Conservation (phyloP, 2,888 invertebrate species). For the Neoaliturus tenellus region DNA sequence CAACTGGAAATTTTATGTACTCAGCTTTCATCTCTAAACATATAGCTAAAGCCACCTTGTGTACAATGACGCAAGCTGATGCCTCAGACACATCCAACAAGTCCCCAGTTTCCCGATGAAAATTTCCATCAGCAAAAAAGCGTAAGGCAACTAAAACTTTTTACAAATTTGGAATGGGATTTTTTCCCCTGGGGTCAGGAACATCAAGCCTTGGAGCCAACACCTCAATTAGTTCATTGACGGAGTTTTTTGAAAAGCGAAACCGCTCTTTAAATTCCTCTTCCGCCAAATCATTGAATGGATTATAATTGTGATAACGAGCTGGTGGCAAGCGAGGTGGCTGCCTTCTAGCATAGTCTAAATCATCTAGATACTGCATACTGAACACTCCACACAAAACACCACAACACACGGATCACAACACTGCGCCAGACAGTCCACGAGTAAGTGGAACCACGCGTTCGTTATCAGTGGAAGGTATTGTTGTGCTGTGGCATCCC, state of each 20-base stretch:
- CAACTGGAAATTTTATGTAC: too few relatives aligned
- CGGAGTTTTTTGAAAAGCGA: background rate
- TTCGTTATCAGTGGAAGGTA: too few relatives aligned
- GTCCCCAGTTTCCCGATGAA: background rate
- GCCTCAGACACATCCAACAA: background rate
- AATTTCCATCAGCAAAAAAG: slow-evolving; percentile 16
- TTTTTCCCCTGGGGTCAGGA: background rate
- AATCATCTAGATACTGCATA: background rate
- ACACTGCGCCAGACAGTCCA: too few relatives aligned
- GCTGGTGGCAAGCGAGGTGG: background rate
- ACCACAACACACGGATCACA: background rate
- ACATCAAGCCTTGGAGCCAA: slow-evolving; percentile 6
- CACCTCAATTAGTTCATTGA: background rate
- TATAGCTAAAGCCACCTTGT: background rate
- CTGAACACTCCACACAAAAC: background rate
- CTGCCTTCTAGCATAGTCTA: background rate
- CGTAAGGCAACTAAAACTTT: slow-evolving; percentile 1
- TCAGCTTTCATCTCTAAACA: background rate
- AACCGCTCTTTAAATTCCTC: background rate
- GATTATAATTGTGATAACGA: background rate
- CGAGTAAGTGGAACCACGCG: too few relatives aligned
- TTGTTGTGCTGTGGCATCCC: too few relatives aligned
- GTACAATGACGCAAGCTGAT: background rate
- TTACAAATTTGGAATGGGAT: slow-evolving; percentile 9
- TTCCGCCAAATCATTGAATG: background rate